These are phyloP conservation scores for Steinernema carpocapsae DNA, from an alignment of 2,888 invertebrate species.

Conservation along the genomic window DNA sequence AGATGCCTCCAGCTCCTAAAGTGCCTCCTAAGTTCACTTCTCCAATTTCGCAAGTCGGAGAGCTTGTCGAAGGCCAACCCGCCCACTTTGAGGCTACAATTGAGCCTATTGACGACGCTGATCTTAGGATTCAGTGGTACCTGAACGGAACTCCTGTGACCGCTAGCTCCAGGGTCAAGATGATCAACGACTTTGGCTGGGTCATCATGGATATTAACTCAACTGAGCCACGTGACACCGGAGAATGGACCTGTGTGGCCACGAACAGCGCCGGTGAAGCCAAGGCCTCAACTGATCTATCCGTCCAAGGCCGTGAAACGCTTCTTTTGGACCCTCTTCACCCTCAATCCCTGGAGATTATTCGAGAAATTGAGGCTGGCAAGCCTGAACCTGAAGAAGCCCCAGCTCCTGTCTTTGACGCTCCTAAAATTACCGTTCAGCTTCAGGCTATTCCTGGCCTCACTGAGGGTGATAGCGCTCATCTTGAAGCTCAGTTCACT, in stretches of 20 bases:
- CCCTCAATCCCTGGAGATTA: conserved; percentile 87
- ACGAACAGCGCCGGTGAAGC: conserved; percentile 93
- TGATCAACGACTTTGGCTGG: conserved; percentile 89
- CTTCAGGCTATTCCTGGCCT: conserved; percentile 77
- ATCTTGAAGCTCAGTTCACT: conserved; percentile 89
- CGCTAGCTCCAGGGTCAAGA: conserved; percentile 83
- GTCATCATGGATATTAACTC: conserved; percentile 84
- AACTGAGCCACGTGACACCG: conserved; percentile 79
- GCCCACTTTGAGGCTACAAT: conserved; percentile 87
- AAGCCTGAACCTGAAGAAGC: conserved; percentile 54
- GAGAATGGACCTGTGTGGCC: conserved; percentile 89
- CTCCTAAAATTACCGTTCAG: conserved; percentile 56
- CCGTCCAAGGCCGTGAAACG: conserved; percentile 68
- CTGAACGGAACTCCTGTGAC: conserved; percentile 86
- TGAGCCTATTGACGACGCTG: conserved; percentile 74
- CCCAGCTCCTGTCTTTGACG: conserved; percentile 52
- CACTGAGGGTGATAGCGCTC: conserved; percentile 85
- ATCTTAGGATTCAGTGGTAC: conserved; percentile 84
- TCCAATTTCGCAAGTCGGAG: conserved; percentile 82
- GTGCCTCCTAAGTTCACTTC: conserved; percentile 86
- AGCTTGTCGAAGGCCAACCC: conserved; percentile 89
- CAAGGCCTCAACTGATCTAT: conserved; percentile 75
- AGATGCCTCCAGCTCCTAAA: conserved; percentile 72
- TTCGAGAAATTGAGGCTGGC: conserved; percentile 65
- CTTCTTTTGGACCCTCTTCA: conserved; percentile 88